phyloP scores from a whole-genome alignment of 2,797 vertebrate species.

The Sebastes umbrosus region DNA sequence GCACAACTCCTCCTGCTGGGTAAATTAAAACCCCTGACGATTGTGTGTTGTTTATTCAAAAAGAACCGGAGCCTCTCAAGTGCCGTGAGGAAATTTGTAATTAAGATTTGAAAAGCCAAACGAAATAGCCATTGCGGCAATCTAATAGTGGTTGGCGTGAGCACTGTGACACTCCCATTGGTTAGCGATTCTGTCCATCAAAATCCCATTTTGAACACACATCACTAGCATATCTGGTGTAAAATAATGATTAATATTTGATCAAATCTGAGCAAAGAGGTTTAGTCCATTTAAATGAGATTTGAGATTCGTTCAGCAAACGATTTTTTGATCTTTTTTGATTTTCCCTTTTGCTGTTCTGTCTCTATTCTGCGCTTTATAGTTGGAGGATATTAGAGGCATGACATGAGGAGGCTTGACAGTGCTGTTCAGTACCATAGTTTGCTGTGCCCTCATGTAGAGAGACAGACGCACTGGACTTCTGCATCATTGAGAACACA shows the following conservation, averaged over 20 bases:
- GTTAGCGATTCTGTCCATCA: conserved; percentile 18
- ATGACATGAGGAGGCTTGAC: conserved; percentile 57
- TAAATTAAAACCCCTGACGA: conserved; percentile 65
- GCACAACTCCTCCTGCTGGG: conserved; percentile 64
- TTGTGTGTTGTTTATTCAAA: conserved; percentile 73
- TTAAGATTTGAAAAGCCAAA: conserved; percentile 66
- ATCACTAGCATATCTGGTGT: conserved; percentile 14
- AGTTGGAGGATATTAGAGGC: conserved; percentile 46
- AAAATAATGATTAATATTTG: conserved; percentile 50
- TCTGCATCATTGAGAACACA: conserved; percentile 77
- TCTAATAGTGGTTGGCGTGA: conserved; percentile 26
- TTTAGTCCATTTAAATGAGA: conserved; percentile 40
- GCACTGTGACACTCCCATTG: conserved; percentile 18
- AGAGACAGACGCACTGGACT: conserved; percentile 70
- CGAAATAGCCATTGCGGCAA: conserved; percentile 46
- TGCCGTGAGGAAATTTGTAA: conserved; percentile 64
- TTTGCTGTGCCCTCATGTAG: conserved; percentile 69
- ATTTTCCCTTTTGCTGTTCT: conserved; percentile 26
- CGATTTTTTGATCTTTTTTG: conserved; percentile 17
- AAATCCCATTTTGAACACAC: conserved; percentile 30
- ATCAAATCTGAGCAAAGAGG: conserved; percentile 36
- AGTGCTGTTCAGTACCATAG: conserved; percentile 34
- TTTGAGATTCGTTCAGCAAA: conserved; percentile 23
- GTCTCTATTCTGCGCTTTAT: conserved; percentile 42
- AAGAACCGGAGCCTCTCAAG: conserved; percentile 48